Conservation (phyloP, 2,888 invertebrate genomes). For the Acronicta aceris region DNA sequence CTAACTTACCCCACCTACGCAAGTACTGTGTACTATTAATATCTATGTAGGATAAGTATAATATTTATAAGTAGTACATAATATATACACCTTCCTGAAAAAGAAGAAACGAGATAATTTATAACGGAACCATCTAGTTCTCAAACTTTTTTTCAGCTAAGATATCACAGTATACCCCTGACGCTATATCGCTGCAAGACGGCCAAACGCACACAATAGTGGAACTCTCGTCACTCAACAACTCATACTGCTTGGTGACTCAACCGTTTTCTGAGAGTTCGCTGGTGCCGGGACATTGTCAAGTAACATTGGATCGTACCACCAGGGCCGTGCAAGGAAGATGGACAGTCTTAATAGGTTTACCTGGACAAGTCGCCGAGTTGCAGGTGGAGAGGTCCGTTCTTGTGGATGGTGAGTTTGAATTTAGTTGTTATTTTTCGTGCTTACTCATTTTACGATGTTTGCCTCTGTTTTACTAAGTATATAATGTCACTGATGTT, state of each 20-base stretch:
- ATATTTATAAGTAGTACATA: no score
- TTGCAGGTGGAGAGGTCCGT: constrained; percentile 73
- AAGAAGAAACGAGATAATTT: no score
- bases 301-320: constrained; percentile 74
- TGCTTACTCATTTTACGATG: no score
- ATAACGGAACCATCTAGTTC: no score
- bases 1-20: no score
- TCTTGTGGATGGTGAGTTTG: constrained; percentile 72
- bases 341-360: constrained; percentile 81
- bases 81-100: no score
- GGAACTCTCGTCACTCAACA: constrained; percentile 69
- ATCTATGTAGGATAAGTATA: no score
- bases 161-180: constrained; percentile 58
- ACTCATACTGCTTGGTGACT: constrained; percentile 77
- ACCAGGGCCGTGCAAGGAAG: constrained; percentile 82
- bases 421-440: no score
- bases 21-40: no score
- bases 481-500: no score
- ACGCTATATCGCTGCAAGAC: constrained; percentile 72
- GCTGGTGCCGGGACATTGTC: constrained; percentile 79
- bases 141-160: constrained; percentile 43
- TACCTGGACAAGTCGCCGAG: constrained; percentile 82
- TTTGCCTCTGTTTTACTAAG: no score
- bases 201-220: constrained; percentile 67
- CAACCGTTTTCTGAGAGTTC: constrained; percentile 81